These are phyloP conservation scores for Sinocyclocheilus anshuiensis DNA, from an alignment of 2,113 vertebrate genomes.

Conservation along the genomic window DNA sequence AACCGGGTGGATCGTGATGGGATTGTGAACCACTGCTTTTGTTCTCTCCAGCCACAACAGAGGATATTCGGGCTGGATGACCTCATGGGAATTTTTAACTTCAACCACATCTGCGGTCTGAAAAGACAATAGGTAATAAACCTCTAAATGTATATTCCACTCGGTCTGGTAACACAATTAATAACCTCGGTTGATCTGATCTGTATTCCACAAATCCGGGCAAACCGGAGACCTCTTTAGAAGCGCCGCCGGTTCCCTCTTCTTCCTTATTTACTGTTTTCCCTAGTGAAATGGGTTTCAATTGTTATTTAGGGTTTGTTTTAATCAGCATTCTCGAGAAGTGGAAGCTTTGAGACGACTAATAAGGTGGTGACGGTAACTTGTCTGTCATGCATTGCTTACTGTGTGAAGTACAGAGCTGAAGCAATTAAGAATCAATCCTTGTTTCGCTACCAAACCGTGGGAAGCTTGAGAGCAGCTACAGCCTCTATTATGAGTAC, in stretches of 20 bases:
- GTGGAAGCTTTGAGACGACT: slow-evolving; percentile 12
- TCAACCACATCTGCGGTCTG: slow-evolving; percentile 50
- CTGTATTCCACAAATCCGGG: slow-evolving; percentile 50
- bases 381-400: slow-evolving; percentile 13
- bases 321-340: slow-evolving; percentile 3
- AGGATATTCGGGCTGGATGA: slow-evolving; percentile 54
- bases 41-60: slow-evolving; percentile 59
- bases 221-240: slow-evolving; percentile 15
- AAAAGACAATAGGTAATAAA: slow-evolving; percentile 68
- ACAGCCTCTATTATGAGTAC: not conserved
- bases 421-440: slow-evolving; percentile 22
- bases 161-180: slow-evolving; percentile 55
- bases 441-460: not conserved
- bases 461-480: not conserved
- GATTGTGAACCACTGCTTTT: slow-evolving; percentile 56
- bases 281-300: slow-evolving; percentile 21
- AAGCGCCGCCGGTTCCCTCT: not conserved
- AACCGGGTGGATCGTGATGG: slow-evolving; percentile 17
- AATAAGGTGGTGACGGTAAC: not conserved
- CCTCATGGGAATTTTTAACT: slow-evolving; percentile 60
- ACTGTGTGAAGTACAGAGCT: slow-evolving; percentile 7
- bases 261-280: slow-evolving; percentile 22
- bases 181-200: slow-evolving; percentile 52
- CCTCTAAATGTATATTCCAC: slow-evolving; percentile 57
- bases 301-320: slow-evolving; percentile 27